These are phyloP conservation scores for Nudaria mundana DNA, from an alignment of 2,888 invertebrate species.

Conservation along the genomic window DNA sequence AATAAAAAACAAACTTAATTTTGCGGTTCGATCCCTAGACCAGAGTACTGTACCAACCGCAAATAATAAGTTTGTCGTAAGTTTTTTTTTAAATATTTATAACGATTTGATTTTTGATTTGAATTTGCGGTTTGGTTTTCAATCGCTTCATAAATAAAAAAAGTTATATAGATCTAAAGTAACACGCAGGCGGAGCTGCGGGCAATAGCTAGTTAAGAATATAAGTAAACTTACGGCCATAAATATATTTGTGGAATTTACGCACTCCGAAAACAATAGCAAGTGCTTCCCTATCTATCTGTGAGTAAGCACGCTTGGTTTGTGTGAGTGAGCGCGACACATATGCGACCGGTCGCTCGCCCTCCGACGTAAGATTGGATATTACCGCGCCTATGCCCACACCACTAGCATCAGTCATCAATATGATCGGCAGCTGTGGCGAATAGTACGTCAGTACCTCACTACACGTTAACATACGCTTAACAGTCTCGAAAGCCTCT, in stretches of 20 bases:
- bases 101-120: too few relatives aligned
- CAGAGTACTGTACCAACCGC: too few relatives aligned
- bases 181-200: too few relatives aligned
- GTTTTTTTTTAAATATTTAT: not conserved
- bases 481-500: not conserved
- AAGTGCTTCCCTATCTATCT: slow-evolving; percentile 1
- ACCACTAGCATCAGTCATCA: slow-evolving; percentile 1
- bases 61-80: too few relatives aligned
- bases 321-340: not conserved
- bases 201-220: too few relatives aligned
- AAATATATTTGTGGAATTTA: not conserved
- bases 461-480: not conserved
- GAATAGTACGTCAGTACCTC: not conserved
- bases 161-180: too few relatives aligned
- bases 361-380: not conserved
- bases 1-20: too few relatives aligned
- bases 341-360: slow-evolving; percentile 2
- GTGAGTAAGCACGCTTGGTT: not conserved
- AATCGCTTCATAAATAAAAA: too few relatives aligned
- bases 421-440: not conserved
- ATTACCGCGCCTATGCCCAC: slow-evolving; percentile 1
- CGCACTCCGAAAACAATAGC: not conserved
- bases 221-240: not conserved
- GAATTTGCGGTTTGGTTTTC: too few relatives aligned
- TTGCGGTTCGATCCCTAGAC: too few relatives aligned